These are phyloP conservation scores for Vidua chalybeata DNA, from an alignment of 2,113 vertebrate genomes.

Conservation along the genomic window DNA sequence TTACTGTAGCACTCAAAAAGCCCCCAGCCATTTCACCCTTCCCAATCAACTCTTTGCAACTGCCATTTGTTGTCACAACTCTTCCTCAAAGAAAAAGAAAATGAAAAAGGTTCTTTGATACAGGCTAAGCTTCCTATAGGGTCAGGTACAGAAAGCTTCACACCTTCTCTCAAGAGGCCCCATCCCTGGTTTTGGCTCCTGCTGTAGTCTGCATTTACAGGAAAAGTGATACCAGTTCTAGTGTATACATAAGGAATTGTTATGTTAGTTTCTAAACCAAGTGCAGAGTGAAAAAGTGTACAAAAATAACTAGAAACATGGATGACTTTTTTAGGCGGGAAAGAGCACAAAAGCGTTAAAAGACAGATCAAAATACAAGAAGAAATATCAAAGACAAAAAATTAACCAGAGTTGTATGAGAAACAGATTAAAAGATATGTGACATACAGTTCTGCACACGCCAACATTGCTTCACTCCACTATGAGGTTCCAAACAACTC, in stretches of 20 bases:
- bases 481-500: background rate
- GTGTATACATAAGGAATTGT: background rate
- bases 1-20: background rate
- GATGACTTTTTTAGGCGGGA: background rate
- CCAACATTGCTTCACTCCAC: background rate
- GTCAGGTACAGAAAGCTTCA: background rate
- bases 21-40: background rate
- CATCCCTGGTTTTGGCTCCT: background rate
- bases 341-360: background rate
- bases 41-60: background rate
- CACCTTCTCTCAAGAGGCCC: rapidly evolving
- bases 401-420: background rate
- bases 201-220: background rate
- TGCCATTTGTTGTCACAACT: background rate
- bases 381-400: background rate
- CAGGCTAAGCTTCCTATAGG: background rate
- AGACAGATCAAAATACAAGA: background rate
- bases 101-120: background rate
- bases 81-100: background rate
- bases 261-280: background rate
- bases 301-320: background rate
- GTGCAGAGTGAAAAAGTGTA: background rate
- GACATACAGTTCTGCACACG: background rate
- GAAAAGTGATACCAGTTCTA: background rate
- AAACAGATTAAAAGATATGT: background rate